Conservation (phyloP, 2,797 vertebrate species). For the Lepidocolaptes lacrymiger region DNA sequence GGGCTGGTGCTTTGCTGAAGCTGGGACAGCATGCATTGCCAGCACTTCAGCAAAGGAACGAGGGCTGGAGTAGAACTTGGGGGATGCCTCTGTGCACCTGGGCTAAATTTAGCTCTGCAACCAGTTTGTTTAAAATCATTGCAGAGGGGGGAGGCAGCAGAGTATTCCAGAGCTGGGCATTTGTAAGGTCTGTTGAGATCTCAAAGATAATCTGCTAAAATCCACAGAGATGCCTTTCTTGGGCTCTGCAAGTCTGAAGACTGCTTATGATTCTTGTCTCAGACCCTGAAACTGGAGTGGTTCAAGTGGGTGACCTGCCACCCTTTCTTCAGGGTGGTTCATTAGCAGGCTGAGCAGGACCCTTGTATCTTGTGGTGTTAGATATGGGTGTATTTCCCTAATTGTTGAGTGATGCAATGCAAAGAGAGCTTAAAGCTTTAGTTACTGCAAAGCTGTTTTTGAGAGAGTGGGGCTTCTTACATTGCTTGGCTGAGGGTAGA, state of each 20-base stretch:
- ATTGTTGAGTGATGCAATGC: background rate
- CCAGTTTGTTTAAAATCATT: background rate
- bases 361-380: rapidly evolving
- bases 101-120: background rate
- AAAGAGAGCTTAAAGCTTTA: background rate
- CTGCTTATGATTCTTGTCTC: background rate
- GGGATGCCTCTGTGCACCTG: background rate
- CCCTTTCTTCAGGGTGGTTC: background rate
- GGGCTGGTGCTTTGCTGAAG: background rate
- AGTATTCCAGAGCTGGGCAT: background rate
- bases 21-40: background rate
- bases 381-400: background rate
- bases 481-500: background rate
- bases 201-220: background rate
- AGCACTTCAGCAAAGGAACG: background rate
- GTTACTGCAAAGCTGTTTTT: background rate
- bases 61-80: background rate
- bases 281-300: background rate
- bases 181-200: background rate
- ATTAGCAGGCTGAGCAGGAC: background rate
- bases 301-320: background rate
- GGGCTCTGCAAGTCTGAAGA: background rate
- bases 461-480: background rate
- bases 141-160: background rate
- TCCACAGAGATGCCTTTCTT: background rate